Conservation (phyloP, 2,888 invertebrate genomes). For the Idaea biselata region DNA sequence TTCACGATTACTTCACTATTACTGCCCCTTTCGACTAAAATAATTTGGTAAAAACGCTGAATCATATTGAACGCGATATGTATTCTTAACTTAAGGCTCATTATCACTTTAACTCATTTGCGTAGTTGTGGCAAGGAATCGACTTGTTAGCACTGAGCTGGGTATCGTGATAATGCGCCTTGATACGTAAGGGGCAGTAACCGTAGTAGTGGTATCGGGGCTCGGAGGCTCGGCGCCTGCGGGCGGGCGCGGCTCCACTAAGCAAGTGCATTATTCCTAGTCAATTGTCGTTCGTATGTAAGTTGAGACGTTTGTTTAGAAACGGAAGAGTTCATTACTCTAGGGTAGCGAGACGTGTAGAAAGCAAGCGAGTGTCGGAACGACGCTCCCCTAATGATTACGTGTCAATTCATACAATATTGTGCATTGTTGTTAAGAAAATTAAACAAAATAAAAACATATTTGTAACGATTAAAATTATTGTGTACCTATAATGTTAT, state of each 20-base stretch:
- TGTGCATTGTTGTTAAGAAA: slow-evolving; percentile 75
- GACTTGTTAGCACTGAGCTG: too few relatives aligned
- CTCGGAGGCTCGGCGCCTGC: neutral
- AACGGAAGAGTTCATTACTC: slow-evolving; percentile 35
- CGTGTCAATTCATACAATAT: slow-evolving; percentile 78
- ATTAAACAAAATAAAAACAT: slow-evolving; percentile 46
- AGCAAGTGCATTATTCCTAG: slow-evolving; percentile 72
- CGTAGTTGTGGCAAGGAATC: too few relatives aligned
- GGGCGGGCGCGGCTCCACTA: slow-evolving; percentile 34
- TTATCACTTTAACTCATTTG: neutral
- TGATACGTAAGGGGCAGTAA: neutral
- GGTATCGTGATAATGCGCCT: too few relatives aligned
- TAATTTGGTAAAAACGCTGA: neutral
- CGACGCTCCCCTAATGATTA: slow-evolving; percentile 51
- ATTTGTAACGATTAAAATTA: slow-evolving; percentile 69
- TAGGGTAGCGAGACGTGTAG: slow-evolving; percentile 16
- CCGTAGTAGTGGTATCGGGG: neutral
- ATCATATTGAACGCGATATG: neutral
- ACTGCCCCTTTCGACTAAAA: neutral
- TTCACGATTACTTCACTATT: neutral
- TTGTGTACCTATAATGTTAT: slow-evolving; percentile 61
- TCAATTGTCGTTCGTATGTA: slow-evolving; percentile 78
- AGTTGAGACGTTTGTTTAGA: slow-evolving; percentile 42
- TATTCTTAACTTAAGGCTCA: neutral
- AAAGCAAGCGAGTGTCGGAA: slow-evolving; percentile 15